A percentile compares a stretch with the other conserved stretches of the same genome.
These are phyloP conservation scores for Chlorops oryzae DNA, from an alignment of 1,140 invertebrate species.

Conservation along the genomic window DNA sequence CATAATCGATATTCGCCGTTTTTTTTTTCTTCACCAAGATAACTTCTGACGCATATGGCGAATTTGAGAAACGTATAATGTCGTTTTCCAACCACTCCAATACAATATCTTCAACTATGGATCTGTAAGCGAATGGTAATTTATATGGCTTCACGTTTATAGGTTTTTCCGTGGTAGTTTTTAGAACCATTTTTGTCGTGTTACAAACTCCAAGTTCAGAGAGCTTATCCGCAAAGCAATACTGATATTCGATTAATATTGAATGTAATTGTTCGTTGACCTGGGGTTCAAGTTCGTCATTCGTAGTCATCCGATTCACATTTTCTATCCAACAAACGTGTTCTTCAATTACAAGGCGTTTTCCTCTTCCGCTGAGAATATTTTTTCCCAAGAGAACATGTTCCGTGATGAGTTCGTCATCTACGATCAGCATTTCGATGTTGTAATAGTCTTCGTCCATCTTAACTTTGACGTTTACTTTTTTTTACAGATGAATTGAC, in stretches of 20 bases:
- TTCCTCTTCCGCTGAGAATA: background rate
- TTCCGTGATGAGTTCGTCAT: background rate
- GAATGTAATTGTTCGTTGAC: background rate
- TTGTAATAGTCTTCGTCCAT: background rate
- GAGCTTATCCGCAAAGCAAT: too few relatives aligned
- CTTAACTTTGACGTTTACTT: background rate
- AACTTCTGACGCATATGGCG: conserved; percentile 19
- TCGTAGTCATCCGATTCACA: background rate
- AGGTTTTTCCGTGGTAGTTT: too few relatives aligned
- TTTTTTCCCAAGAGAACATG: conserved; percentile 1
- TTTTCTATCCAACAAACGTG: conserved; percentile 1
- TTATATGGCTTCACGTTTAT: background rate
- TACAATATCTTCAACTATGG: background rate
- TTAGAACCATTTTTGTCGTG: conserved; percentile 2
- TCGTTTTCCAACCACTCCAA: background rate
- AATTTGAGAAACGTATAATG: background rate
- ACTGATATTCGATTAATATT: background rate
- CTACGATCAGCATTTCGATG: background rate
- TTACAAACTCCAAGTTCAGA: too few relatives aligned
- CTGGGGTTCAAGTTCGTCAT: background rate
- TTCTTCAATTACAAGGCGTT: background rate
- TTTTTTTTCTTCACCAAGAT: conserved; percentile 19
- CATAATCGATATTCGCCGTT: conserved; percentile 15
- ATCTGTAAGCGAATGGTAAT: conserved; percentile 2
- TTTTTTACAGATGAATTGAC: background rate